phyloP scores from a whole-genome alignment of 2,888 invertebrate genomes.

The Lithophane semibrunnea region DNA sequence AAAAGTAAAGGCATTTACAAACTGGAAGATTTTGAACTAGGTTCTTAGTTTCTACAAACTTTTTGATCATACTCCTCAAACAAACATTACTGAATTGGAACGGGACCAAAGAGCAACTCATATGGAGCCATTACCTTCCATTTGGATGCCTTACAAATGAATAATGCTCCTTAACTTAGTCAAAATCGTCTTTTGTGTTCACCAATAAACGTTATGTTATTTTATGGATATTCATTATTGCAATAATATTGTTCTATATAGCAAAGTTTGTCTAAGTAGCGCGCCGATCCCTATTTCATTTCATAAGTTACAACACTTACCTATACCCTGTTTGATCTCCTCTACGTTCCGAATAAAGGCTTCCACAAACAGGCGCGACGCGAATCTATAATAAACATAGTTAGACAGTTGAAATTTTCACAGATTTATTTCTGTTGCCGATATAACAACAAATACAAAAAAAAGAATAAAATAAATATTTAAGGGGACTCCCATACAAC shows the following conservation, averaged over 20 bases:
- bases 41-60: neutral
- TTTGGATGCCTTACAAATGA: conserved; percentile 9
- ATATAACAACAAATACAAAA: too few species aligned
- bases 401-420: too few species aligned
- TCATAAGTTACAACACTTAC: neutral
- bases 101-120: conserved; percentile 1
- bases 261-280: neutral
- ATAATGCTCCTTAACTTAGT: conserved; percentile 4
- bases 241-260: neutral
- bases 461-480: too few species aligned
- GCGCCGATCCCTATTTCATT: neutral
- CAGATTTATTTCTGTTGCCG: too few species aligned
- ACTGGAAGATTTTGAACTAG: neutral
- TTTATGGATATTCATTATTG: neutral
- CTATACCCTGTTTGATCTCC: neutral
- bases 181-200: neutral
- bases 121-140: conserved; percentile 4
- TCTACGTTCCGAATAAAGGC: neutral
- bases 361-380: too few species aligned
- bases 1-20: neutral
- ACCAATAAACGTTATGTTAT: neutral
- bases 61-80: neutral
- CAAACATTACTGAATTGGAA: conserved; percentile 7
- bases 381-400: too few species aligned
- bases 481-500: too few species aligned